Evolutionary conservation across 1,140 invertebrate species (phyloP).

Genomic region (Pseudomyrmex concolor): DNA sequence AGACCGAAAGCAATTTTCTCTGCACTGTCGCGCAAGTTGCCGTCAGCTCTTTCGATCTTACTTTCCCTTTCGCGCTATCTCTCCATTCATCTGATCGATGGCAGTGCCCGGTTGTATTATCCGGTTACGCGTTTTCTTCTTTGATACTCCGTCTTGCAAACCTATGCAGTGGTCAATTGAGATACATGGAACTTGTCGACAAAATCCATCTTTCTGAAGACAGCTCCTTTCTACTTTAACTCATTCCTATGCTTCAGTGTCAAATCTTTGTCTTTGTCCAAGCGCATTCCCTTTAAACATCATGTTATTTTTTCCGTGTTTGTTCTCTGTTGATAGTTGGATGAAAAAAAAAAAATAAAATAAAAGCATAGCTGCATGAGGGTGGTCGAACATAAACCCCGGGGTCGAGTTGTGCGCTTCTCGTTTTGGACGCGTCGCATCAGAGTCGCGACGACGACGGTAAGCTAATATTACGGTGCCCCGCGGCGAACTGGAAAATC

Average conservation of each 20-base stretch:
- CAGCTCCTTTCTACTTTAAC: no score
- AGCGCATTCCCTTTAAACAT: conserved; percentile 24
- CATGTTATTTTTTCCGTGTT: conserved; percentile 29
- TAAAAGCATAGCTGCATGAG: background rate
- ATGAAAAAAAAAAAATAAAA: conserved; percentile 13
- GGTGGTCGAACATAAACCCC: conserved; percentile 19
- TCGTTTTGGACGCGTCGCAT: conserved; percentile 47
- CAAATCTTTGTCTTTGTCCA: background rate
- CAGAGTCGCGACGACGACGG: conserved; percentile 70
- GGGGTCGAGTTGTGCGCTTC: conserved; percentile 21
- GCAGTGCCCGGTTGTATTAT: conserved; percentile 32
- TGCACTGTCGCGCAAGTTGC: conserved; percentile 56
- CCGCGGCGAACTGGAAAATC: conserved; percentile 85
- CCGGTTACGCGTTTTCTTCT: conserved; percentile 22
- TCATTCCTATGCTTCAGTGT: background rate
- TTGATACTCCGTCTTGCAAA: conserved; percentile 3
- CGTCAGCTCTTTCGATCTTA: conserved; percentile 59
- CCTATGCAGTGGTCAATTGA: conserved; percentile 27
- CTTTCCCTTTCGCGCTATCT: conserved; percentile 61
- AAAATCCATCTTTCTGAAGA: background rate
- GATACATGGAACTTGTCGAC: conserved; percentile 3
- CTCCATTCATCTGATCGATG: conserved; percentile 61
- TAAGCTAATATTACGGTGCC: conserved; percentile 84
- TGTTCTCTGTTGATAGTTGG: conserved; percentile 23
- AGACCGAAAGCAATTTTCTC: conserved; percentile 80